phyloP scores from a whole-genome alignment of 2,797 vertebrate genomes.

The Catharus ustulatus region DNA sequence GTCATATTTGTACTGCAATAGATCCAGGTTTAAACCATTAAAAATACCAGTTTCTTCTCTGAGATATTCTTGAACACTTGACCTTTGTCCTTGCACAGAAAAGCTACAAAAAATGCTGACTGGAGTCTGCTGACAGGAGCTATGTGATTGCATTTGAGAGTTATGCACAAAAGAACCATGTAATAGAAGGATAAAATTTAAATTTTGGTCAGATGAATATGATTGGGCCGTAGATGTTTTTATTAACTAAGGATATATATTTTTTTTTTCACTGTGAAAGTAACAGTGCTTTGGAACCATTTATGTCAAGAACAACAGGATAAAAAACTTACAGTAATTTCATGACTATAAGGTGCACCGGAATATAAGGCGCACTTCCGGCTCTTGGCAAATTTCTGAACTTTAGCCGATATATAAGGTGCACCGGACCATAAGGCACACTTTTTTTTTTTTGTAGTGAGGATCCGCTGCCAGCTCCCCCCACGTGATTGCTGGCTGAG shows the following conservation, averaged over 20 bases:
- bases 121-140: background rate
- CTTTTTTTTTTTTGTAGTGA: too few relatives aligned
- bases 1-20: background rate
- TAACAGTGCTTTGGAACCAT: background rate
- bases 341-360: too few relatives aligned
- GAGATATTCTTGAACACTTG: background rate
- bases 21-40: background rate
- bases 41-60: background rate
- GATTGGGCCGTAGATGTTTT: background rate
- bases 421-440: too few relatives aligned
- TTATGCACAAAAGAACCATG: background rate
- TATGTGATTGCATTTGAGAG: background rate
- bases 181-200: background rate
- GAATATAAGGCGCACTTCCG: too few relatives aligned
- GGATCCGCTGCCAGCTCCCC: too few relatives aligned
- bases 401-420: too few relatives aligned
- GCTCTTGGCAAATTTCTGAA: too few relatives aligned
- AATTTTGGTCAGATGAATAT: background rate
- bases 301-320: background rate
- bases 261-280: background rate
- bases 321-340: background rate
- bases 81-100: background rate
- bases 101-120: background rate
- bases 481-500: too few relatives aligned
- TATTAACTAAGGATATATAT: background rate